Conservation (phyloP, 2,888 invertebrate genomes). For the Chrysopilus asiliformis region DNA sequence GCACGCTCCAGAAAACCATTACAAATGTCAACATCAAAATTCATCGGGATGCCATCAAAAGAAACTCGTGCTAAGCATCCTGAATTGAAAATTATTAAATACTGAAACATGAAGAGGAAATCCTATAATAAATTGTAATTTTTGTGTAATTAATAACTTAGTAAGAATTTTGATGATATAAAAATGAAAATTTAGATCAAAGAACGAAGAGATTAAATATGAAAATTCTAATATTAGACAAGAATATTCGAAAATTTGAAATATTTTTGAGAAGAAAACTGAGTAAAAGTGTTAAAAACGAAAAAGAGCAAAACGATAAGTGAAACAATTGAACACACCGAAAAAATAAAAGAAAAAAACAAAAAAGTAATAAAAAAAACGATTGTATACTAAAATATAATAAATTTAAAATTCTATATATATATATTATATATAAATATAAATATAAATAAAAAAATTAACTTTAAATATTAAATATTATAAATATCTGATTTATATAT, state of each 20-base stretch:
- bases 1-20: no score
- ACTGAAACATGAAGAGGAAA: conserved; percentile 3
- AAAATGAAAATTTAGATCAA: conserved; percentile 5
- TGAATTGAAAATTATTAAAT: no score
- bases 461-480: no score
- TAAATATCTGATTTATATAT: no score
- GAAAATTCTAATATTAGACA: not conserved
- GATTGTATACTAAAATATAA: conserved; percentile 9
- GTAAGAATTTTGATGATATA: conserved; percentile 5
- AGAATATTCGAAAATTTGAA: conserved; percentile 6
- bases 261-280: not conserved
- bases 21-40: no score
- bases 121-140: conserved; percentile 8
- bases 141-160: conserved; percentile 9
- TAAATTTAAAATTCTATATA: conserved; percentile 6
- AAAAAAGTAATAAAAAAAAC: conserved; percentile 6
- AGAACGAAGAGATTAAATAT: conserved; percentile 4
- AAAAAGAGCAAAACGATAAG: no score
- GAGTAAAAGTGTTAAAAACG: no score
- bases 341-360: conserved; percentile 5
- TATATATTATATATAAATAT: conserved; percentile 3
- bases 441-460: conserved; percentile 1
- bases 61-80: no score
- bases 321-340: no score
- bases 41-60: no score